A percentile compares a stretch with the other conserved stretches of the same genome.
Conservation (phyloP, 2,888 invertebrate species). For the Coleophora flavipennella region DNA sequence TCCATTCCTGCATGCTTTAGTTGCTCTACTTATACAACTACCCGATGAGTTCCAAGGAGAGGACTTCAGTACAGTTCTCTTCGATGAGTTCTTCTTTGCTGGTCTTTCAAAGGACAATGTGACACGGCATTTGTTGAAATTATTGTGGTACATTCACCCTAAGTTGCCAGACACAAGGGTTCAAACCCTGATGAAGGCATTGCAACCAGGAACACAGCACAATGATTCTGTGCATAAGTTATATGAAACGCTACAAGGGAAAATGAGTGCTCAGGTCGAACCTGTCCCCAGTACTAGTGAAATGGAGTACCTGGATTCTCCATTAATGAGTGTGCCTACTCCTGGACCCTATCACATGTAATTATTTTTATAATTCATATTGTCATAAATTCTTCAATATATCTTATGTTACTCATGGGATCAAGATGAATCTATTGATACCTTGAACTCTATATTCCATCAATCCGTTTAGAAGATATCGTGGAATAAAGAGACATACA, state of each 20-base stretch:
- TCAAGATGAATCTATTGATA: too few relatives aligned
- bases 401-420: too few relatives aligned
- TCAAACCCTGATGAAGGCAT: slow-evolving; percentile 84
- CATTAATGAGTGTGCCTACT: slow-evolving; percentile 87
- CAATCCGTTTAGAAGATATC: too few relatives aligned
- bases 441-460: too few relatives aligned
- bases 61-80: slow-evolving; percentile 95
- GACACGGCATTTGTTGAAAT: slow-evolving; percentile 89
- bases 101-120: slow-evolving; percentile 92
- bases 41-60: slow-evolving; percentile 94
- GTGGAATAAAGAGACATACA: too few relatives aligned
- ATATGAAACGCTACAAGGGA: slow-evolving; percentile 84
- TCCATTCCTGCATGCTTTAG: slow-evolving; percentile 93
- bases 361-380: slow-evolving; percentile 15
- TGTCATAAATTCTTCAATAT: slow-evolving; percentile 20
- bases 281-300: slow-evolving; percentile 75
- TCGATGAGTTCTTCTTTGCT: slow-evolving; percentile 96
- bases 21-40: slow-evolving; percentile 87
- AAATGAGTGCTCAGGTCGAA: slow-evolving; percentile 81
- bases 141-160: slow-evolving; percentile 92
- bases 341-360: slow-evolving; percentile 79
- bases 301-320: slow-evolving; percentile 85
- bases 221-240: slow-evolving; percentile 87
- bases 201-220: slow-evolving; percentile 84
- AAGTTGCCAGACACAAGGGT: slow-evolving; percentile 86